Evolutionary conservation across 2,797 vertebrate species (phyloP), one percentile per base, ranked within the genome.

Genomic region (Aulostomus chinensis): DNA sequence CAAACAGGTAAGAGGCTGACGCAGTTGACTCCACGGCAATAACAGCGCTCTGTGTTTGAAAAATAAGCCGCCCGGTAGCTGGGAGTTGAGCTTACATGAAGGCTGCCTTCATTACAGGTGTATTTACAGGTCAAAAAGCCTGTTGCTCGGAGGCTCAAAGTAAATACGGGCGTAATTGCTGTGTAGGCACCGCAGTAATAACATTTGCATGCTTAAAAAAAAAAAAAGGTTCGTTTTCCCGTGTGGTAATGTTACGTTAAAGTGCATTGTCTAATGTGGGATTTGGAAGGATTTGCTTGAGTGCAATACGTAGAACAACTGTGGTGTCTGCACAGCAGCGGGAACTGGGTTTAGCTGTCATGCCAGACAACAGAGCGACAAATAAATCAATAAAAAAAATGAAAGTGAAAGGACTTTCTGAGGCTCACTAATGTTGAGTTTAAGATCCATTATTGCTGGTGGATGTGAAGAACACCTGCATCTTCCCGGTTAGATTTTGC

Each of bases 1-100:
- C n/a, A 16, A 34, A 39, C 71, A 84, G 86, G 86, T 88, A 84
- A 83, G 81, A 63, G 41, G 18, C 53, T 18, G 48, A 33, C 64
- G 73, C 75, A 73, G 66, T 48, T 69, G 12, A 55, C 35, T 69
- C 54, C 65, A 56, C 51, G 56, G 50, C 22, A 29, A 26, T 32
- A 38, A 21, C 11, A 41, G 45, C 10, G 17, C 37, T 24, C 3
- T 31, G 45, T 61, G 50, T 64, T 54, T 29, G 4, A 36, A 37
- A 22, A 18, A 36, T 29, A 7, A 13, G 9, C 7, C 7, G 9
- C 9, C 12, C 20, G 3, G 12, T 33, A n/a, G 25, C 12, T 20
- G 5, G 11, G 13, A 12, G 28, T 47, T 41, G 24, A 25, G 24
- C 9, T 25, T 5, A 25, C 2, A 25, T 39, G n/a, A 17, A 10